Percentiles rank a stretch among this genome's conserved stretches.
Conservation (phyloP, 1,140 invertebrate species). For the Ctenoplectra terminalis region DNA sequence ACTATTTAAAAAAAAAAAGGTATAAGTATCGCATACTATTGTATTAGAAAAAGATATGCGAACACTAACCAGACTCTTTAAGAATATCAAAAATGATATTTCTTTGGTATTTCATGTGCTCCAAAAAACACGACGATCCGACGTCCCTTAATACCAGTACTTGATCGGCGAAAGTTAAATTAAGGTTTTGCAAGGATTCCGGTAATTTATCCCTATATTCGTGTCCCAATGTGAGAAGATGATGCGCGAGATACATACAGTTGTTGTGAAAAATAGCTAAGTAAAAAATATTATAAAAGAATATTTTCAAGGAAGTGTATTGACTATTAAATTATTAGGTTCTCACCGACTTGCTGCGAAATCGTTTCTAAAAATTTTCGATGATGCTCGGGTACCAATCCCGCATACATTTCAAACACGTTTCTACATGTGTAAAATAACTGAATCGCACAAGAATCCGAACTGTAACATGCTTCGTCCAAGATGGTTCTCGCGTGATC, state of each 20-base stretch:
- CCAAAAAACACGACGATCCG: slow-evolving; percentile 87
- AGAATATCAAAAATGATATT: slow-evolving; percentile 89
- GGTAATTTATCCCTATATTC: slow-evolving; percentile 84
- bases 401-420: slow-evolving; percentile 91
- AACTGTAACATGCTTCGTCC: slow-evolving; percentile 87
- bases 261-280: slow-evolving; percentile 96
- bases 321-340: slow-evolving; percentile 6
- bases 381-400: slow-evolving; percentile 90
- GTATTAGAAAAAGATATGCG: neutral
- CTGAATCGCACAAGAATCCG: slow-evolving; percentile 85
- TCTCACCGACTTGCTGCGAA: slow-evolving; percentile 92
- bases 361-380: slow-evolving; percentile 90
- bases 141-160: slow-evolving; percentile 84
- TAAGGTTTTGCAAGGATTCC: slow-evolving; percentile 76
- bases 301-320: neutral
- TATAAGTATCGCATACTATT: neutral
- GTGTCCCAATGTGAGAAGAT: slow-evolving; percentile 86
- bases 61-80: slow-evolving; percentile 85
- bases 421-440: slow-evolving; percentile 89
- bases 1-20: neutral
- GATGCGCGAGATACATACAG: slow-evolving; percentile 93
- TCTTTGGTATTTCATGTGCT: slow-evolving; percentile 89
- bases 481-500: slow-evolving; percentile 88
- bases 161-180: slow-evolving; percentile 85
- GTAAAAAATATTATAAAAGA: neutral